These are phyloP conservation scores for Dufourea novaeangliae DNA, from an alignment of 1,140 invertebrate species.

Conservation along the genomic window DNA sequence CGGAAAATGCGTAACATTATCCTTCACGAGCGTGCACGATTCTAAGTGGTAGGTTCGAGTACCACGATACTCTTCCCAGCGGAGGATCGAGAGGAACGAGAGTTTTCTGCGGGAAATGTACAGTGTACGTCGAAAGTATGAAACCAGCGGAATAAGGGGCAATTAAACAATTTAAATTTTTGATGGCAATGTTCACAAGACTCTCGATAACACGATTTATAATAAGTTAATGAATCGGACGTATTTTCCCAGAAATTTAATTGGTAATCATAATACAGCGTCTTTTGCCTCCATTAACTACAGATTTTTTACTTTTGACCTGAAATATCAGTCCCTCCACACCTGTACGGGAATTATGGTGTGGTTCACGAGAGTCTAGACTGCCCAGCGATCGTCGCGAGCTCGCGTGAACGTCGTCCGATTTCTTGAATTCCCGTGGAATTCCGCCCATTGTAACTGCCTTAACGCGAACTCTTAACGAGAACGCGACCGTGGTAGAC, in stretches of 20 bases:
- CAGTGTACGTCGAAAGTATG: background rate
- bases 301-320: too few relatives aligned
- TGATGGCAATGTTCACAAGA: background rate
- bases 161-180: too few relatives aligned
- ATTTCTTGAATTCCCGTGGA: background rate
- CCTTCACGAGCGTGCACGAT: constrained; percentile 41
- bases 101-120: background rate
- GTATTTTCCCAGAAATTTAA: too few relatives aligned
- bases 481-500: background rate
- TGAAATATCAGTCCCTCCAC: too few relatives aligned
- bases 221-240: too few relatives aligned
- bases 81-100: constrained; percentile 8
- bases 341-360: too few relatives aligned
- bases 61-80: constrained; percentile 13
- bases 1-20: constrained; percentile 59
- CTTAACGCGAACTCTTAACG: background rate
- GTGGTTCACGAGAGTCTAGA: too few relatives aligned
- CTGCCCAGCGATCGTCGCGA: background rate
- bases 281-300: too few relatives aligned
- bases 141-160: too few relatives aligned
- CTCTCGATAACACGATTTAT: background rate
- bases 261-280: too few relatives aligned
- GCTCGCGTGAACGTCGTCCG: background rate
- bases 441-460: background rate
- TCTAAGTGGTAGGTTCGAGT: constrained; percentile 44